These are phyloP conservation scores for Morpho deidamia DNA, from an alignment of 2,888 invertebrate species.

Conservation along the genomic window DNA sequence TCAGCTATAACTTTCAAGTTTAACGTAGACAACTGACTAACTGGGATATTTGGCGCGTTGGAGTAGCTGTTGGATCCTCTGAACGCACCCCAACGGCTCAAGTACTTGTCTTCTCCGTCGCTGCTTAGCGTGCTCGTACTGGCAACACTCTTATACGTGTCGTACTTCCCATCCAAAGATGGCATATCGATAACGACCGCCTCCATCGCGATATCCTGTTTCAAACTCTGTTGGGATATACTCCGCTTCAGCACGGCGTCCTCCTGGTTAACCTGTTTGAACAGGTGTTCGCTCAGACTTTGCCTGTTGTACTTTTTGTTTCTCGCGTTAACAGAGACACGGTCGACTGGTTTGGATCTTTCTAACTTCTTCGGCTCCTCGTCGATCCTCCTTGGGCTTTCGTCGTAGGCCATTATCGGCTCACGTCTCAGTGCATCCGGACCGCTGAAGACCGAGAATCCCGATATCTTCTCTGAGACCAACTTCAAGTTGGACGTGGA, in stretches of 20 bases:
- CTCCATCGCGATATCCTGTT: constrained; percentile 59
- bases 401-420: constrained; percentile 65
- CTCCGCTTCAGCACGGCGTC: constrained; percentile 43
- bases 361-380: constrained; percentile 40
- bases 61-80: constrained; percentile 72
- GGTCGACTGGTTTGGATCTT: constrained; percentile 32
- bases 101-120: constrained; percentile 35
- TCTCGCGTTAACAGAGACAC: constrained; percentile 5
- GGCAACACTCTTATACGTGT: constrained; percentile 43
- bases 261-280: constrained; percentile 32
- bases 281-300: constrained; percentile 51
- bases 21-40: constrained; percentile 61
- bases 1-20: constrained; percentile 47
- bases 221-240: constrained; percentile 60
- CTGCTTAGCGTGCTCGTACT: constrained; percentile 37
- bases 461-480: constrained; percentile 65
- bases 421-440: constrained; percentile 43
- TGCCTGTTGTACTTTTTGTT: constrained; percentile 43
- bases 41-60: constrained; percentile 43
- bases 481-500: constrained; percentile 63
- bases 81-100: constrained; percentile 70
- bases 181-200: constrained; percentile 66
- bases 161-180: constrained; percentile 41
- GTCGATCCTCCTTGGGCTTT: constrained; percentile 30
- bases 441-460: constrained; percentile 58